Base-by-base conservation (phyloP, 2,888 invertebrate genomes). In the Gasteruption jaculator region DNA sequence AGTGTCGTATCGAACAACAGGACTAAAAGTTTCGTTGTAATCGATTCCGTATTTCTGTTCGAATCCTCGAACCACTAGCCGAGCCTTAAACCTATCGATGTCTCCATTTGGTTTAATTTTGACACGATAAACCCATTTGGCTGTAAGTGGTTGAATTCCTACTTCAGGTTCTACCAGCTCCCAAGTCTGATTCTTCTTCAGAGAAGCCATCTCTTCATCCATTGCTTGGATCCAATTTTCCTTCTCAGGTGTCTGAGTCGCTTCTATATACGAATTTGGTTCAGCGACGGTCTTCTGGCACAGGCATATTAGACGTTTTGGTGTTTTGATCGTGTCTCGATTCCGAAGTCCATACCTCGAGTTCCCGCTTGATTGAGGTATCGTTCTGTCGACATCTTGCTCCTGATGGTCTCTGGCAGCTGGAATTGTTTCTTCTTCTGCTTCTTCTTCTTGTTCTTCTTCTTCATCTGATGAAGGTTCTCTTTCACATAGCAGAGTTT, bases 61-160 rank as follows among this genome's bases (percentile, higher is more conserved):
- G 29, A 29, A 57, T 5, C 53, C 56, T 35, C 45, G 46, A 12
- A 45, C 49, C 5, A 56, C 57, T 4, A 56, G 32, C 5, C 54
- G 29, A 12, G 56, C 52, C 27, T 56, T 57, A 26, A 39, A 55
- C 4, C 35, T 30, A 26, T 47, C 48, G 25, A 50, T 27, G 15
- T 40, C 39, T 19, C 49, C 51, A 32, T 50, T 30, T 1, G 45
- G 12, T 8, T 50, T 48, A n/a, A 19, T 37, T 39, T 59, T 59
- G 5, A 25, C 27, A 15, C 50, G 48, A 22, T 46, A 54, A 6
- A 52, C 46, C 55, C 57, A 57, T 19, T 27, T 34, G 35, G 43
- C 29, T 14, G 44, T 30, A 10, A 53, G 43, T 2, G 45, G 45
- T 19, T 49, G 45, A 12, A 39, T 30, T n/a, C 36, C 10, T 5